Evolutionary conservation across 23 tunicate species (phyloP).

Genomic region (Phallusia fumigata): DNA sequence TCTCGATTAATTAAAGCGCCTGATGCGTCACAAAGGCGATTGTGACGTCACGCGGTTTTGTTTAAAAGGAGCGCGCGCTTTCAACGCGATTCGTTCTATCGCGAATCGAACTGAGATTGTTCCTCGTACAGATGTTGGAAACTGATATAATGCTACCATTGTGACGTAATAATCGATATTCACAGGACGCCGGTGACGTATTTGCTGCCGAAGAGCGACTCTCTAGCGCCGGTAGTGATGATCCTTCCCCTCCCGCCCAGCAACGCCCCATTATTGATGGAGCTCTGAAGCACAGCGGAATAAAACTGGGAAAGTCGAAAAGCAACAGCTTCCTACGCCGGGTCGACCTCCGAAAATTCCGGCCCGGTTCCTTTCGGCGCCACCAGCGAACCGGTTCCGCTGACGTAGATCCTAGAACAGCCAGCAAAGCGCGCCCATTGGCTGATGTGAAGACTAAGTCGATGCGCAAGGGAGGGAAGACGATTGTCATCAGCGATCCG

Average conservation of each 20-base stretch:
- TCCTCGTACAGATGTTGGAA: too few species aligned
- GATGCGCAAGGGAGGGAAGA: slow-evolving; percentile 26
- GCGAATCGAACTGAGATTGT: too few species aligned
- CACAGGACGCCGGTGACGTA: slow-evolving; percentile 3
- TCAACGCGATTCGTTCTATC: too few species aligned
- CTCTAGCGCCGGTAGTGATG: neutral
- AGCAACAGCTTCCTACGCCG: slow-evolving; percentile 59
- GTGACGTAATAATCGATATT: neutral
- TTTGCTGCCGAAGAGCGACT: neutral
- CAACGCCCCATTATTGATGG: neutral
- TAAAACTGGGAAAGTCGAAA: slow-evolving; percentile 17
- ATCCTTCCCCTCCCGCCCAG: neutral
- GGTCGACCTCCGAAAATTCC: slow-evolving; percentile 49
- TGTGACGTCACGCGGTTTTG: too few species aligned
- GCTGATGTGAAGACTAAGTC: slow-evolving; percentile 20
- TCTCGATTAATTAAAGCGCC: too few species aligned
- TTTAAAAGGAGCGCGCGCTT: too few species aligned
- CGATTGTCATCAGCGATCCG: slow-evolving; percentile 49
- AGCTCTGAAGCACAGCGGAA: neutral
- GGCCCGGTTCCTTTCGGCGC: slow-evolving; percentile 54
- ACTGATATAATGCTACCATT: too few species aligned
- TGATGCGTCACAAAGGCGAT: too few species aligned
- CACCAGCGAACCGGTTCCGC: slow-evolving; percentile 35
- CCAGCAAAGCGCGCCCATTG: neutral
- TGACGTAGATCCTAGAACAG: neutral